Evolutionary conservation across 2,888 invertebrate genomes (phyloP).

Genomic region (Acleris sparsana): DNA sequence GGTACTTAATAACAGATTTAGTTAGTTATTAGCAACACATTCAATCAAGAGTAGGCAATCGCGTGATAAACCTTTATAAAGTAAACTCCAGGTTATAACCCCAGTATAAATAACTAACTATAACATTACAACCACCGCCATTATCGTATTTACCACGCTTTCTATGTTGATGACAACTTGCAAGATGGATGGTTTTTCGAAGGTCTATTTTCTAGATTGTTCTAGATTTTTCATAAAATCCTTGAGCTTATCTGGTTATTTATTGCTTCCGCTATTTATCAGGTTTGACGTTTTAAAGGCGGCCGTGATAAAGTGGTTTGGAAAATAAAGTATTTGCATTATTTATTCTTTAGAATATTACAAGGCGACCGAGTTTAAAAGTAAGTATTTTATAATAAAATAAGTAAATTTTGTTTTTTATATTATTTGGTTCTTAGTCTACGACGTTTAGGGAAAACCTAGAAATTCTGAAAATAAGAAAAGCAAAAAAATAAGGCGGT

Average conservation of each 20-base stretch:
- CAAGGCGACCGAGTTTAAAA: too few relatives aligned
- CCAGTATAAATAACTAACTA: too few relatives aligned
- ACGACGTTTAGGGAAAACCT: too few relatives aligned
- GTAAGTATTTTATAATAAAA: too few relatives aligned
- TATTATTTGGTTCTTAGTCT: too few relatives aligned
- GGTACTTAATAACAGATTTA: too few relatives aligned
- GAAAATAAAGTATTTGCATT: background rate
- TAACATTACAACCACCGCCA: slow-evolving; percentile 11
- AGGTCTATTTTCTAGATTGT: slow-evolving; percentile 35
- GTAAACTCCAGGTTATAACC: slow-evolving; percentile 10
- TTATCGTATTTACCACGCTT: slow-evolving; percentile 43
- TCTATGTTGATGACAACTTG: slow-evolving; percentile 54
- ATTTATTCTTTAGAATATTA: background rate
- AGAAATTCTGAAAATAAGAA: too few relatives aligned
- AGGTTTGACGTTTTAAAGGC: slow-evolving; percentile 35
- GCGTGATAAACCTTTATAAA: slow-evolving; percentile 14
- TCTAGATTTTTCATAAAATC: slow-evolving; percentile 43
- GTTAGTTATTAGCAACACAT: background rate
- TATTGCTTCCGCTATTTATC: slow-evolving; percentile 47
- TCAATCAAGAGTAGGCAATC: slow-evolving; percentile 5
- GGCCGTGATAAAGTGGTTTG: slow-evolving; percentile 33
- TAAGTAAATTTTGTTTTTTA: too few relatives aligned
- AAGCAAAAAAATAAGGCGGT: too few relatives aligned
- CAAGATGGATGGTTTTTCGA: slow-evolving; percentile 43
- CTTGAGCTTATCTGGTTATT: slow-evolving; percentile 44